Conservation (phyloP, 2,797 vertebrate species). For the Malacoctenus gilli region DNA sequence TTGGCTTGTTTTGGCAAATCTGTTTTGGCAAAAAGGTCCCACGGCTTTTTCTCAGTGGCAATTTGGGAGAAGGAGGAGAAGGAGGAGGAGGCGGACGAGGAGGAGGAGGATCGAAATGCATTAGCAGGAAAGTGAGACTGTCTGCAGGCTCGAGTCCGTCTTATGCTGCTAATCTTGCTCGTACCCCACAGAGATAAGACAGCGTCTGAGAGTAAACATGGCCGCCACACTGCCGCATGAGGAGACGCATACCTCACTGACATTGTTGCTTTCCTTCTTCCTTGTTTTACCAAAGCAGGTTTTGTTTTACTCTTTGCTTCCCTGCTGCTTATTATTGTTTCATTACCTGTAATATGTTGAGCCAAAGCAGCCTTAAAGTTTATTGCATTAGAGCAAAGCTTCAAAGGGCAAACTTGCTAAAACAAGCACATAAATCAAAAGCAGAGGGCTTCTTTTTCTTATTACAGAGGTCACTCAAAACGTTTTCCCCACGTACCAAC, state of each 20-base stretch:
- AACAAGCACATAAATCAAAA: neutral
- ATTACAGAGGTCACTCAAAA: neutral
- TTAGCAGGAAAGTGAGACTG: neutral
- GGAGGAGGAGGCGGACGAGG: neutral
- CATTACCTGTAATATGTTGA: slow-evolving; percentile 7
- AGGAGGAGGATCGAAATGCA: slow-evolving; percentile 7
- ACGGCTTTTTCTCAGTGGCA: no score
- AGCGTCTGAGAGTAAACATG: slow-evolving; percentile 9
- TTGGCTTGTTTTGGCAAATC: no score
- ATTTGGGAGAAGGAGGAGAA: slow-evolving; percentile 13
- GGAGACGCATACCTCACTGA: no score
- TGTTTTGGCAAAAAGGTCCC: no score
- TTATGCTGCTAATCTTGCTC: slow-evolving; percentile 2
- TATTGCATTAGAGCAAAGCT: neutral
- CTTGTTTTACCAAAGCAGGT: slow-evolving; percentile 1
- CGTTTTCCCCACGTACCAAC: accelerated
- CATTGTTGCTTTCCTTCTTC: no score
- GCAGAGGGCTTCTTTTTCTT: slow-evolving; percentile 2
- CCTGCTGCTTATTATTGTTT: slow-evolving; percentile 9
- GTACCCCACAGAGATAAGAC: neutral
- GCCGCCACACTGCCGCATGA: no score
- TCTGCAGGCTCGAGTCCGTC: slow-evolving; percentile 3
- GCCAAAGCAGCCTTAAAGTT: neutral
- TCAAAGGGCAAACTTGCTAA: slow-evolving; percentile 9
- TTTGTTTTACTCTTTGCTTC: no score